Conservation (phyloP, 2,113 vertebrate species). For the Pipra filicauda region DNA sequence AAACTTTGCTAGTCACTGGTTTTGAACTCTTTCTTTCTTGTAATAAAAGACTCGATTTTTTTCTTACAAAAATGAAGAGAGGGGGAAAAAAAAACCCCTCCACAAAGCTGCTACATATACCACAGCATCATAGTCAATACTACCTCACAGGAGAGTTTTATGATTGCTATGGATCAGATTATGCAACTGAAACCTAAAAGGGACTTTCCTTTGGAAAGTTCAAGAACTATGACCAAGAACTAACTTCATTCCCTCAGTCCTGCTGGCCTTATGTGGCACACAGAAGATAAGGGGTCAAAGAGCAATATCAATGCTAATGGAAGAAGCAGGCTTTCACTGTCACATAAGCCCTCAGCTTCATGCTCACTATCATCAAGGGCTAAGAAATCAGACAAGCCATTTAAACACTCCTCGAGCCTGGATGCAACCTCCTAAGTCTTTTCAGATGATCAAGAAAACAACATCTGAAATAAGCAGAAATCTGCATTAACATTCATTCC, state of each 20-base stretch:
- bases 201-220: neutral
- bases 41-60: neutral
- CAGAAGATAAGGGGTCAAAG: neutral
- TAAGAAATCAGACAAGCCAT: neutral
- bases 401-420: neutral
- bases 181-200: neutral
- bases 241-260: neutral
- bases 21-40: neutral
- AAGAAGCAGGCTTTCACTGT: neutral
- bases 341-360: neutral
- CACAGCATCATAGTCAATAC: neutral
- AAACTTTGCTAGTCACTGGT: neutral
- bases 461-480: neutral
- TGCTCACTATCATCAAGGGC: neutral
- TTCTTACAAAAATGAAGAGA: neutral
- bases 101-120: neutral
- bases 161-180: neutral
- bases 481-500: neutral
- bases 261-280: neutral
- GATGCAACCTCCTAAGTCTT: neutral
- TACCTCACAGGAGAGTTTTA: neutral
- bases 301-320: neutral
- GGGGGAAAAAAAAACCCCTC: neutral
- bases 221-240: neutral
- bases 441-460: constrained; percentile 3